Evolutionary conservation across 2,113 vertebrate genomes (phyloP).

Genomic region (Sylvietta virens): DNA sequence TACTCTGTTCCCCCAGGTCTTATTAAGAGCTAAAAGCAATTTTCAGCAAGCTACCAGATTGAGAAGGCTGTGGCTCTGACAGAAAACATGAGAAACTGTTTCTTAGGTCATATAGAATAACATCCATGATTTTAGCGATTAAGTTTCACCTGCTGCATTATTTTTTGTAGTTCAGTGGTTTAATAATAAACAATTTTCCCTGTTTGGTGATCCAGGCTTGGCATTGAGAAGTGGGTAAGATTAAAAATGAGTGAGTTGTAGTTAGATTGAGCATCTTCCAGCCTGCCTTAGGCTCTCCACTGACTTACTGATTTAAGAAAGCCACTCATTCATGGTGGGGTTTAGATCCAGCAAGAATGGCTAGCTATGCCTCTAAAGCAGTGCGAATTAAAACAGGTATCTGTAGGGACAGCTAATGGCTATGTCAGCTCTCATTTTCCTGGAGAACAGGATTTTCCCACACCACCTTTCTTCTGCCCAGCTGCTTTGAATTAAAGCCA

Average conservation of each 20-base stretch:
- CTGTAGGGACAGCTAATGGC: neutral
- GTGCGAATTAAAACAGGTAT: neutral
- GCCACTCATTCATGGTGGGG: neutral
- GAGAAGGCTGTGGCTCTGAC: neutral
- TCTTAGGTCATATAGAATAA: neutral
- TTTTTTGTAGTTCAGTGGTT: neutral
- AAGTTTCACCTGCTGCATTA: neutral
- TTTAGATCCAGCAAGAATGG: neutral
- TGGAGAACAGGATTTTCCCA: neutral
- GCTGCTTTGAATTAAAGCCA: slow-evolving; percentile 33
- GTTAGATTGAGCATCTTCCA: neutral
- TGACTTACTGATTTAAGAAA: neutral
- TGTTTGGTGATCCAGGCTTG: neutral
- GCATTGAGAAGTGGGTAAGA: neutral
- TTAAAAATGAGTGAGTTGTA: neutral
- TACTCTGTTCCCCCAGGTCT: neutral
- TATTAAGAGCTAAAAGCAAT: slow-evolving; percentile 45
- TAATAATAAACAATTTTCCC: neutral
- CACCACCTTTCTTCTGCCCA: slow-evolving; percentile 13
- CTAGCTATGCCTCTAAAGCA: neutral
- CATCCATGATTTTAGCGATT: neutral
- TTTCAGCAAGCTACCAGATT: neutral
- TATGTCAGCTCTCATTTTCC: neutral
- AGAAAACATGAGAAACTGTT: neutral
- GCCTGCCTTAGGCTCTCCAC: neutral